A percentile compares a stretch with the other conserved stretches of the same genome.
These are phyloP conservation scores for Enteromius mattozi DNA, from an alignment of 2,797 vertebrate genomes.

Conservation along the genomic window DNA sequence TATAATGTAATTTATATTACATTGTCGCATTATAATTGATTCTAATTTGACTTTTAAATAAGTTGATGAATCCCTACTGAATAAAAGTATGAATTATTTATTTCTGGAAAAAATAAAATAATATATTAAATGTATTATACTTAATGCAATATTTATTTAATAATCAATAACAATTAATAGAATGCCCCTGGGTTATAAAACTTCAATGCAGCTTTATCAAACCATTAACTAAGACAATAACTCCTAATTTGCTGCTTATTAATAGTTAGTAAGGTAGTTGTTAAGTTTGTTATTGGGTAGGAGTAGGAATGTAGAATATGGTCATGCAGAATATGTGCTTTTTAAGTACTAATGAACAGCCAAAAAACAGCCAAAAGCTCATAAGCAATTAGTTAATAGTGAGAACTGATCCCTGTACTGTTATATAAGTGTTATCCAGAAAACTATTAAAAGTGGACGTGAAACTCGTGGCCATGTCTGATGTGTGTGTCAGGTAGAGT, in stretches of 20 bases:
- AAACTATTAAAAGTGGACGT: not conserved
- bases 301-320: not conserved
- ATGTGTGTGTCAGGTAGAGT: constrained; percentile 12
- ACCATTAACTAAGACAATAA: not conserved
- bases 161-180: not conserved
- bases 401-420: not conserved
- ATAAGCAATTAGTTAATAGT: not conserved
- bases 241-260: not conserved
- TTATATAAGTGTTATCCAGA: not conserved
- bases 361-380: not conserved
- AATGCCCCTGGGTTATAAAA: not conserved
- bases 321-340: not conserved
- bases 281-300: not conserved
- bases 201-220: not conserved
- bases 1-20: not conserved
- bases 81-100: not conserved
- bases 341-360: not conserved
- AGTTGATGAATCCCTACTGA: not conserved
- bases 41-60: not conserved
- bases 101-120: not conserved
- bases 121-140: not conserved
- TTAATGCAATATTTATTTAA: not conserved
- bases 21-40: not conserved
- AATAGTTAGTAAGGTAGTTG: not conserved
- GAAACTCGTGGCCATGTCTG: not conserved